Evolutionary conservation across 2,888 invertebrate genomes (phyloP).

Genomic region (Frankliniella fusca): DNA sequence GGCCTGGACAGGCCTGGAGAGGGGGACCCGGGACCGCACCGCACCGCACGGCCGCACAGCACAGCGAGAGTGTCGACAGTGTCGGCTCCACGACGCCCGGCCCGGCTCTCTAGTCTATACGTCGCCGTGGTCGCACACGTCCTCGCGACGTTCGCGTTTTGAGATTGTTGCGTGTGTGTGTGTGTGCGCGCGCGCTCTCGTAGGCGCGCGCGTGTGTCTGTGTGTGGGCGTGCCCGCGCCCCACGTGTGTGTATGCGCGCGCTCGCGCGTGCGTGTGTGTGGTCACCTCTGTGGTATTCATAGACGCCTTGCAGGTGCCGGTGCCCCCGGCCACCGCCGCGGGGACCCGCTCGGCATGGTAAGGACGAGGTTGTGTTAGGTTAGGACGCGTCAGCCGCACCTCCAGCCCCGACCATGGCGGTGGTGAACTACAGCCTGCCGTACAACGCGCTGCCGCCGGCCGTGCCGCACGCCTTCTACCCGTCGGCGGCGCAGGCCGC

Average conservation of each 20-base stretch:
- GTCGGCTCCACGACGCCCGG: neutral
- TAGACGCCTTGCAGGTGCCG: too few relatives aligned
- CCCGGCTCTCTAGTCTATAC: neutral
- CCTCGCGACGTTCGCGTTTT: neutral
- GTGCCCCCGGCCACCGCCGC: too few relatives aligned
- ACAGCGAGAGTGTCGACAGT: neutral
- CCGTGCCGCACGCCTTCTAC: slow-evolving; percentile 14
- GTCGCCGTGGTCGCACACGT: neutral
- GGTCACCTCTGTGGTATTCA: neutral
- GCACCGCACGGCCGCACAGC: neutral
- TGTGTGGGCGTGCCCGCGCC: neutral
- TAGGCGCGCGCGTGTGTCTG: neutral
- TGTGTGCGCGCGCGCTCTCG: neutral
- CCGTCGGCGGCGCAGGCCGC: neutral
- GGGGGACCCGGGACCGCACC: neutral
- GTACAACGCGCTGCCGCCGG: neutral
- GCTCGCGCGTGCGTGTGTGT: neutral
- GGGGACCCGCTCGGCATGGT: too few relatives aligned
- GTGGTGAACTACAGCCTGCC: slow-evolving; percentile 12
- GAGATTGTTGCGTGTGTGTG: neutral
- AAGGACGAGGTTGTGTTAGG: too few relatives aligned
- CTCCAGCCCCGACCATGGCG: neutral
- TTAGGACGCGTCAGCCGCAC: neutral
- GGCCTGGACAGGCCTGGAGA: neutral
- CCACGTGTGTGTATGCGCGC: neutral